phyloP scores from a whole-genome alignment of 2,888 invertebrate genomes.

The Belgica antarctica region DNA sequence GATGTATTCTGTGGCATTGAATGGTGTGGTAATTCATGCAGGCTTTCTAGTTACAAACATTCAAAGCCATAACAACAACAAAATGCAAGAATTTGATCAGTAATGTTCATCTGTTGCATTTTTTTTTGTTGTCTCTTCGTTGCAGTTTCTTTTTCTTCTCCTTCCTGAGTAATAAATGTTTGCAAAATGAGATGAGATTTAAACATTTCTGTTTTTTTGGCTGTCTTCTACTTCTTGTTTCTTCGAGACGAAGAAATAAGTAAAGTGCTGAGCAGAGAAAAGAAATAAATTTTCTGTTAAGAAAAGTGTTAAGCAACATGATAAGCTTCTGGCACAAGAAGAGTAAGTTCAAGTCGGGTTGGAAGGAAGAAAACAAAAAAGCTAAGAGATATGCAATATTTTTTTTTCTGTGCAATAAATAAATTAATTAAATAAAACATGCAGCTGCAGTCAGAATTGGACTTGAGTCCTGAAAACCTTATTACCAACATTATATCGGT shows the following conservation, averaged over 20 bases:
- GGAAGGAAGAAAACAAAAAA: background rate
- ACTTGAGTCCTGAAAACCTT: no score
- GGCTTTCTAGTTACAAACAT: background rate
- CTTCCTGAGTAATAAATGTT: constrained; percentile 27
- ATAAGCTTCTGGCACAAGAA: constrained; percentile 39
- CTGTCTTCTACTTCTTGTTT: background rate
- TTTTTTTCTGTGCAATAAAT: constrained; percentile 42
- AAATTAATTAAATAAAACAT: constrained; percentile 43
- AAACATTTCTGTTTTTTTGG: constrained; percentile 25
- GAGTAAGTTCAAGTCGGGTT: background rate
- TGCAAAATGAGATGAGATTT: constrained; percentile 30
- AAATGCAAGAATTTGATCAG: constrained; percentile 34
- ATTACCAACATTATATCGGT: no score
- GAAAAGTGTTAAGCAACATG: constrained; percentile 44
- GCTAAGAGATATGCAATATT: constrained; percentile 12
- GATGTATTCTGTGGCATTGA: no score
- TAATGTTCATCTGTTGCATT: constrained; percentile 30
- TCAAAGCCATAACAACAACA: constrained; percentile 11
- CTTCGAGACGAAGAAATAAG: constrained; percentile 12
- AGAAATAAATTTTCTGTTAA: constrained; percentile 41
- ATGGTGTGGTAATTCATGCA: no score
- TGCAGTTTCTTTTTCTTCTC: background rate
- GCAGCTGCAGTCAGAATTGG: no score
- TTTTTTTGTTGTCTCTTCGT: background rate
- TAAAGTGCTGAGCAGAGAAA: constrained; percentile 38